Evolutionary conservation across 2,888 invertebrate genomes (phyloP).

Genomic region (Enchytraeus crypticus): DNA sequence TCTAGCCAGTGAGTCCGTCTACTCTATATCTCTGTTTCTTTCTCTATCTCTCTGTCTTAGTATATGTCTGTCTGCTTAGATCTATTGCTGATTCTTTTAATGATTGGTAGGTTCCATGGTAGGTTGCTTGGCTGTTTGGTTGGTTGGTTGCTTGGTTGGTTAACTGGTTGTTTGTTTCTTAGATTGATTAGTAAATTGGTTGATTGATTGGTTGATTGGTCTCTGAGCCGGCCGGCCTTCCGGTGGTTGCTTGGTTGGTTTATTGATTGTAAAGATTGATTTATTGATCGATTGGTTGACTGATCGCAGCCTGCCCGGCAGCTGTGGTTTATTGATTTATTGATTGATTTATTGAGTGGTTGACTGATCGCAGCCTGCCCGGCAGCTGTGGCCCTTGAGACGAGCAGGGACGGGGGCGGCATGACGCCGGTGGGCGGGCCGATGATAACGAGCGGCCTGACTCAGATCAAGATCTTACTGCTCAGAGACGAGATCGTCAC

Average conservation of each 20-base stretch:
- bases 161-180: too few relatives aligned
- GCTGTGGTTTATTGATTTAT: too few relatives aligned
- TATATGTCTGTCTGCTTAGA: not conserved
- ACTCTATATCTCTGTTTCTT: not conserved
- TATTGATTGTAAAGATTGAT: too few relatives aligned
- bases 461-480: slow-evolving; percentile 73
- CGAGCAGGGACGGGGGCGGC: slow-evolving; percentile 68
- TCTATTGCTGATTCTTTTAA: not conserved
- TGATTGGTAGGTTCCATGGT: not conserved
- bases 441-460: slow-evolving; percentile 70
- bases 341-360: too few relatives aligned
- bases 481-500: slow-evolving; percentile 77
- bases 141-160: too few relatives aligned
- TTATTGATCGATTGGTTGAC: too few relatives aligned
- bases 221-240: too few relatives aligned
- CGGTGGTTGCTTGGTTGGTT: too few relatives aligned
- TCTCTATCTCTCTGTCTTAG: not conserved
- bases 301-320: too few relatives aligned
- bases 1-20: slow-evolving; percentile 38
- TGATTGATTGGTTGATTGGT: too few relatives aligned
- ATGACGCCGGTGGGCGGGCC: slow-evolving; percentile 76
- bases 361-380: slow-evolving; percentile 67
- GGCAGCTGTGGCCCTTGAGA: slow-evolving; percentile 71
- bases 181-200: too few relatives aligned
- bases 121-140: too few relatives aligned